Evolutionary conservation across 2,888 invertebrate genomes (phyloP).

Genomic region (Chaetogeoica ovagalla): DNA sequence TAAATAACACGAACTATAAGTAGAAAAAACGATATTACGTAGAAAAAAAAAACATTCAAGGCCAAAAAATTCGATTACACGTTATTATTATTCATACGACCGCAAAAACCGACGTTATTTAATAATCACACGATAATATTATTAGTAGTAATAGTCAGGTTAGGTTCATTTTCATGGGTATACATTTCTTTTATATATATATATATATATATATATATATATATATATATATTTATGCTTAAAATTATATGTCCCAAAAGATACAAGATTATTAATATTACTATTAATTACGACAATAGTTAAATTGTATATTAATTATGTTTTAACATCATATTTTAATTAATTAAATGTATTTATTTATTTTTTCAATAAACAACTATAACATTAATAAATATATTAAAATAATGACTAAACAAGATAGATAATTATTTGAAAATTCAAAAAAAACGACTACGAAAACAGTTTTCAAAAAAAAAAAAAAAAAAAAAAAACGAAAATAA

Average conservation of each 20-base stretch:
- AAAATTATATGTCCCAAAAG: conserved; percentile 36
- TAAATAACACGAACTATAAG: too few species aligned
- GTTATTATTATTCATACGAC: too few species aligned
- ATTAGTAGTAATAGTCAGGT: background rate
- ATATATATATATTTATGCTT: conserved; percentile 19
- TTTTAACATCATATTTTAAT: conserved; percentile 3
- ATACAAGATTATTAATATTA: conserved; percentile 23
- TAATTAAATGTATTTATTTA: background rate
- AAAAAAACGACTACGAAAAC: conserved; percentile 26
- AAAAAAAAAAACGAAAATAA: conserved; percentile 1
- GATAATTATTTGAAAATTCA: conserved; percentile 45
- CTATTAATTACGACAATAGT: conserved; percentile 31
- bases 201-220: conserved; percentile 7
- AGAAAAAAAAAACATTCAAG: too few species aligned
- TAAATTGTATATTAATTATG: conserved; percentile 21
- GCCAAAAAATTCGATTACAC: too few species aligned
- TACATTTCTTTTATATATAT: conserved; percentile 5
- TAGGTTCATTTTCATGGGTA: conserved; percentile 37
- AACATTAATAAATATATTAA: conserved; percentile 47
- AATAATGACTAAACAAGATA: conserved; percentile 48
- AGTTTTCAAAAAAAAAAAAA: conserved; percentile 15
- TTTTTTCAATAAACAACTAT: conserved; percentile 26
- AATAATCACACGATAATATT: background rate
- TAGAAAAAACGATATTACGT: too few species aligned
- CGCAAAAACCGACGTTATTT: background rate